Evolutionary conservation across 1,140 invertebrate species (phyloP).

Genomic region (Patella vulgata): DNA sequence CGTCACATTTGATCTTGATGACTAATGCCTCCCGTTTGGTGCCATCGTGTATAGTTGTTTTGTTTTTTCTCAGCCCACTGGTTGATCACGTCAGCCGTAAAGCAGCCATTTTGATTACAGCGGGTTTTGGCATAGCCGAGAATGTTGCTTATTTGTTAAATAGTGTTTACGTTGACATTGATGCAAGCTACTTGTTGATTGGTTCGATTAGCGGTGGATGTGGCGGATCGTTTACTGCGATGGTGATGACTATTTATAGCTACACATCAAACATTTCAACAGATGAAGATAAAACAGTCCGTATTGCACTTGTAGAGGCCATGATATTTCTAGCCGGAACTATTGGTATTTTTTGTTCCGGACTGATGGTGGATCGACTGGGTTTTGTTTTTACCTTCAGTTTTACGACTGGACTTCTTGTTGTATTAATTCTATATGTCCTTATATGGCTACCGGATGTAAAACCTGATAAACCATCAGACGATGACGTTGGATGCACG

Average conservation of each 20-base stretch:
- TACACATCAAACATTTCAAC: slow-evolving; percentile 88
- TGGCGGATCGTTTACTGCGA: slow-evolving; percentile 85
- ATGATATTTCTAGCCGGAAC: slow-evolving; percentile 69
- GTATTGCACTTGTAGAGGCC: slow-evolving; percentile 83
- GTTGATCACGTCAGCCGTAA: slow-evolving; percentile 80
- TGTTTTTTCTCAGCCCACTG: slow-evolving; percentile 73
- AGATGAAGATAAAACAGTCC: slow-evolving; percentile 80
- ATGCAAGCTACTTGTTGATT: slow-evolving; percentile 61
- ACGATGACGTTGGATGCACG: too few relatives aligned
- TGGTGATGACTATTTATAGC: slow-evolving; percentile 90
- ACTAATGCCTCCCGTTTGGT: slow-evolving; percentile 63
- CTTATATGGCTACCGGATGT: slow-evolving; percentile 59
- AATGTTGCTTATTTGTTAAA: slow-evolving; percentile 81
- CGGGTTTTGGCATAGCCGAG: slow-evolving; percentile 82
- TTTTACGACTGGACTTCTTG: slow-evolving; percentile 53
- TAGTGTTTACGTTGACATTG: slow-evolving; percentile 68
- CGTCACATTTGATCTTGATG: slow-evolving; percentile 65
- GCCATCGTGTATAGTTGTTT: slow-evolving; percentile 64
- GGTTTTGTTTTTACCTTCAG: slow-evolving; percentile 58
- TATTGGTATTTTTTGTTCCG: slow-evolving; percentile 65
- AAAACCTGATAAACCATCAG: too few relatives aligned
- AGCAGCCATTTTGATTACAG: slow-evolving; percentile 84
- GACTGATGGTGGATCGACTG: slow-evolving; percentile 61
- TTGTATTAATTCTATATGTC: slow-evolving; percentile 62
- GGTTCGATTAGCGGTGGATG: slow-evolving; percentile 69